Evolutionary conservation across 2,888 invertebrate genomes (phyloP).

Genomic region (Operophtera brumata): DNA sequence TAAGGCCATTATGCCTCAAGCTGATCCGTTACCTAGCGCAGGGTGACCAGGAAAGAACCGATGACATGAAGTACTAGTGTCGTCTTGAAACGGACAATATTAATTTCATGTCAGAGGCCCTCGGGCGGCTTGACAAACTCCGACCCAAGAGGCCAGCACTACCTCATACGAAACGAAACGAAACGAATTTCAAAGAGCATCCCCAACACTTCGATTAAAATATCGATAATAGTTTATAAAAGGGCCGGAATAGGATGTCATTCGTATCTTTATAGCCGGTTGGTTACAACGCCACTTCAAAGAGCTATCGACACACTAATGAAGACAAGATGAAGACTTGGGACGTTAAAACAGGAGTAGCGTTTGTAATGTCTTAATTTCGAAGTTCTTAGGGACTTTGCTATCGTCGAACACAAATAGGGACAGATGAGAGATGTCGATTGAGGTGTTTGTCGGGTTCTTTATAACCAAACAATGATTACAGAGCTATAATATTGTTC

Average conservation of each 20-base stretch:
- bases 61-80: too few species aligned
- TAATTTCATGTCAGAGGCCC: too few species aligned
- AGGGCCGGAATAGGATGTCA: constrained; percentile 16
- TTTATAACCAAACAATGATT: too few species aligned
- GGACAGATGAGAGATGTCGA: too few species aligned
- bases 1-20: too few species aligned
- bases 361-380: constrained; percentile 51
- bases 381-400: constrained; percentile 36
- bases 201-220: constrained; percentile 1
- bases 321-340: constrained; percentile 1
- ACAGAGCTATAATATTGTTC: too few species aligned
- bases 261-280: constrained; percentile 2
- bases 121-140: too few species aligned
- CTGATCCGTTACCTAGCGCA: too few species aligned
- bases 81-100: neutral
- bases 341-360: neutral
- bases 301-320: constrained; percentile 11
- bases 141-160: too few species aligned
- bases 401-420: constrained; percentile 22
- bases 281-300: constrained; percentile 7
- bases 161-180: too few species aligned
- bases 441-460: too few species aligned
- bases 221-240: constrained; percentile 2
- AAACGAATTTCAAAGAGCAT: neutral
- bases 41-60: too few species aligned